Conservation (phyloP, 2,888 invertebrate species). For the Drymonia ruficornis region DNA sequence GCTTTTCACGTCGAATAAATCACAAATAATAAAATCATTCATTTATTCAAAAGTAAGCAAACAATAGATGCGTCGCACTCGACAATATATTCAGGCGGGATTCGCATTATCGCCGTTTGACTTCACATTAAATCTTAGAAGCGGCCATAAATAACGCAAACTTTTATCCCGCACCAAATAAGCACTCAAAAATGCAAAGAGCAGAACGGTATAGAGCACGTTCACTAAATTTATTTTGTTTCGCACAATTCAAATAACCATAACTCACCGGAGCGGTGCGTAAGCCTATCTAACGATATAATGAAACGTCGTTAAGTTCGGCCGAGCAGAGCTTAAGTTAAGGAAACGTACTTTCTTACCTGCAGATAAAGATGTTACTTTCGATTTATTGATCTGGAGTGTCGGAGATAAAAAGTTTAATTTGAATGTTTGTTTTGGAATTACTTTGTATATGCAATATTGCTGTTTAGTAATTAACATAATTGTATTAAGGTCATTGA, state of each 20-base stretch:
- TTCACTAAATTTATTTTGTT: conserved; percentile 85
- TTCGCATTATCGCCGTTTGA: conserved; percentile 83
- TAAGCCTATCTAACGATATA: conserved; percentile 84
- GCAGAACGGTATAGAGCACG: conserved; percentile 83
- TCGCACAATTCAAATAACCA: conserved; percentile 85
- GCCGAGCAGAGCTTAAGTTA: conserved; percentile 73
- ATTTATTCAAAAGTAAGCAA: conserved; percentile 26
- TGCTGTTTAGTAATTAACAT: too few species aligned
- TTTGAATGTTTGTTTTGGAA: conserved; percentile 3
- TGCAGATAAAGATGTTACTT: conserved; percentile 77
- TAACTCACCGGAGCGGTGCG: conserved; percentile 73
- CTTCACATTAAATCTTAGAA: conserved; percentile 84
- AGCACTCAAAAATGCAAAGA: conserved; percentile 86
- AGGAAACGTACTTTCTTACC: conserved; percentile 62
- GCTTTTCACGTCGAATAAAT: not conserved
- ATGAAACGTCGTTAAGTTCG: conserved; percentile 81
- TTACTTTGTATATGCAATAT: not conserved
- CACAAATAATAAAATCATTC: conserved; percentile 20
- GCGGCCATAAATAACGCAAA: conserved; percentile 81
- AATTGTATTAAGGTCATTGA: too few species aligned
- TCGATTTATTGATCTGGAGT: conserved; percentile 76
- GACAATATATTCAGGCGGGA: conserved; percentile 69
- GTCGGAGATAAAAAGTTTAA: conserved; percentile 54
- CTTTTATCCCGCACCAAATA: conserved; percentile 84
- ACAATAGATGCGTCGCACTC: conserved; percentile 51